Conservation (phyloP, 2,113 vertebrate genomes). For the Scopus umbretta region DNA sequence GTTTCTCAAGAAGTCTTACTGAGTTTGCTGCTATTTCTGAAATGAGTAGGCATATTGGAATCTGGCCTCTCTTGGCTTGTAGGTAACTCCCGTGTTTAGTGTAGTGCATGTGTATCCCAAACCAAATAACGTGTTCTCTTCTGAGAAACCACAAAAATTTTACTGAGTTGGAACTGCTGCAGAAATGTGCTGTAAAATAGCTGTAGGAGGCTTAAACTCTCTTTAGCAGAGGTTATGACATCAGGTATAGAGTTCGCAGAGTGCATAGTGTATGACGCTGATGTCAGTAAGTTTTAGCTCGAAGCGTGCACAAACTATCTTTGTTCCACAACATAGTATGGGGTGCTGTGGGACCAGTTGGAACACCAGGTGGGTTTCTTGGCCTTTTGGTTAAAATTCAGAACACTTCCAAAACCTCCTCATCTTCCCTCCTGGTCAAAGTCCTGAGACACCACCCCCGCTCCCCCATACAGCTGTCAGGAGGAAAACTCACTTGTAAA, state of each 20-base stretch:
- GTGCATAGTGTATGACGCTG: neutral
- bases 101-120: neutral
- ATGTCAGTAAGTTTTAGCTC: neutral
- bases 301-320: neutral
- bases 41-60: neutral
- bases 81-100: neutral
- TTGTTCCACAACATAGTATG: rapidly evolving
- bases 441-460: neutral
- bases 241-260: neutral
- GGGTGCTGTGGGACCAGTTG: neutral
- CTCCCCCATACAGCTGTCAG: neutral
- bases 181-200: neutral
- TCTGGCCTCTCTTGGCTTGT: neutral
- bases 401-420: neutral
- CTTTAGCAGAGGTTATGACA: neutral
- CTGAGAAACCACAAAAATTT: neutral
- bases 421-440: neutral
- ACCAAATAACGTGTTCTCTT: neutral
- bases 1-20: neutral
- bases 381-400: neutral
- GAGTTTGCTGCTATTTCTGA: neutral
- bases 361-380: neutral
- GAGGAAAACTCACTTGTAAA: neutral
- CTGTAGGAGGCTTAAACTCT: neutral
- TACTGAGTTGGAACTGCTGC: neutral